Base-by-base conservation (phyloP, 2,797 vertebrate genomes). In the Poecilia velifera region DNA sequence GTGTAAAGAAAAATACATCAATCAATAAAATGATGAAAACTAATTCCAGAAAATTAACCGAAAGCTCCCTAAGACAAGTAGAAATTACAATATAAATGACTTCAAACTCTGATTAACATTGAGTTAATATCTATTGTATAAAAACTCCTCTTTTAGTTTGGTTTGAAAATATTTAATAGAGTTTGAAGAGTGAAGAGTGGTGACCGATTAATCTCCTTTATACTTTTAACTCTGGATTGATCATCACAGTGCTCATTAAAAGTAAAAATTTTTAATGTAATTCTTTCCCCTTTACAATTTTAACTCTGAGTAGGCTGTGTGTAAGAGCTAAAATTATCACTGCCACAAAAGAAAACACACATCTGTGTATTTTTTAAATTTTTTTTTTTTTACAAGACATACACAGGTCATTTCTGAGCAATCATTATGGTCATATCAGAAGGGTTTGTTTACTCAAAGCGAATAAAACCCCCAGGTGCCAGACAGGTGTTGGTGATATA, bases 391-490 rank as follows among this genome's bases (percentile, higher is more conserved):
- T 68, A n/a, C 2, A 41, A 70, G 10, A n/a, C 2, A 13, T 16
- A 39, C 46, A 73, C n/a, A 22, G 46, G 34, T 51, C 47, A n/a
- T 53, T 53, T 53, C 47, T 22, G 47, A 53, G 49, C 72, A 53
- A 39, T 73, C 41, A 22, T 34, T 22, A 73, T 22, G 36, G 25
- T 16, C 36, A 8, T 73, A n/a, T 74, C 51, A 57, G 72, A 14
- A n/a, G 49, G 18, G 49, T 73, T 73, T 73, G 22, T 71, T 71
- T 71, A 71, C 9, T 71, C 39, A 73, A 14, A 13, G n/a, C 14
- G 34, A 12, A 73, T 53, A 39, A 73, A 51, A 36, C 1, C 2
- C 20, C 72, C 31, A 39, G 47, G 12, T 36, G 47, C 22, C 9
- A 6, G 20, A 41, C 66, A 45, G 34, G 28, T 73, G 28, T 34